Evolutionary conservation across 2,888 invertebrate genomes (phyloP), one percentile per base, ranked within the genome.

Genomic region (Nephrotoma guestfalica): DNA sequence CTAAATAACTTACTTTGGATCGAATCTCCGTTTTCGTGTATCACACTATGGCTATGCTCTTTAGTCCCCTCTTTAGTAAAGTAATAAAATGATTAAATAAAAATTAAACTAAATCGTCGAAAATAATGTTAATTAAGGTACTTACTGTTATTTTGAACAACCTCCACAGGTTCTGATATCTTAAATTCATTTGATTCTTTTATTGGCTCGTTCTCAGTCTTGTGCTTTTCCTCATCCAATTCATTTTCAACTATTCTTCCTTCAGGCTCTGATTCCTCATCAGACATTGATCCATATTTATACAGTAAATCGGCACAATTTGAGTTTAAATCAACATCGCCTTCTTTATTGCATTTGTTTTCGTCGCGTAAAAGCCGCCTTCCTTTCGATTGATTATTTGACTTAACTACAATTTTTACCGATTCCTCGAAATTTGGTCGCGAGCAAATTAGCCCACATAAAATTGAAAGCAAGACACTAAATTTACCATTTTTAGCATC

Each of bases 291-390:
- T 6, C 57, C 84, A 84, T 84, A 84, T 84, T 84, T 84, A 5
- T 41, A n/a, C 84, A 84, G 41, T 84, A 84, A 84, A 84, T 84
- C 84, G n/a, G 41, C 84, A 84, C 84, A 84, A n/a, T 13, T 84
- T n/a, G 41, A n/a, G 15, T 84, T 84, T n/a, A 41, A 41, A 41
- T 84, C 84, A 84, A 11, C 13, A 2, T n/a, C 41, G 6, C 41
- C 84, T n/a, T 84, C 84, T 13, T 84, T 18, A 41, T 84, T 41
- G 13, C 11, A 83, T 30, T 84, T 41, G 13, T 84, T n/a, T n/a
- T n/a, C 84, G 57, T 57, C 57, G 15, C 84, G 41, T 84, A 84
- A 41, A n/a, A 41, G 84, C 2, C 84, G 11, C 15, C 41, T 84
- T 84, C 41, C 84, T 7, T 41, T 41, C 0, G 41, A 4, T n/a